Conservation (phyloP, 2,888 invertebrate species). For the Laothoe populi region DNA sequence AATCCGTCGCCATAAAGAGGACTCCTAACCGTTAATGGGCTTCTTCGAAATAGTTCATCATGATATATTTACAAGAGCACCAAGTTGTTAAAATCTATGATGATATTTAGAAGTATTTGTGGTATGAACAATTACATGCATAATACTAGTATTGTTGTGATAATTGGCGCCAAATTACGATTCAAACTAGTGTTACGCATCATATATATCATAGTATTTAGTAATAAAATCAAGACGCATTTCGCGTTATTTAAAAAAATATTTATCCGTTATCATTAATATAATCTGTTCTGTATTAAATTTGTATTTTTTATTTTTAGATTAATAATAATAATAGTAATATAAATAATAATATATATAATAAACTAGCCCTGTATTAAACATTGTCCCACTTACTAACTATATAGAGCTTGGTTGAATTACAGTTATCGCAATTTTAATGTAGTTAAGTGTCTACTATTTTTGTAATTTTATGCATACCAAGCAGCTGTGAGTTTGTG, state of each 20-base stretch:
- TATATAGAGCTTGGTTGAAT: slow-evolving; percentile 1
- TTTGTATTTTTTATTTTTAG: too few relatives aligned
- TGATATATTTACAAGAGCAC: slow-evolving; percentile 26
- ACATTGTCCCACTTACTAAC: too few relatives aligned
- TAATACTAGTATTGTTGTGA: background rate
- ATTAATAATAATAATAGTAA: too few relatives aligned
- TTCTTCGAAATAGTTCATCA: slow-evolving; percentile 45
- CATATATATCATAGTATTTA: too few relatives aligned
- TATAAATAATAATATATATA: too few relatives aligned
- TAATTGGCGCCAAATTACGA: background rate
- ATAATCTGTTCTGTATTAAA: too few relatives aligned
- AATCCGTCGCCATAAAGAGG: slow-evolving; percentile 62
- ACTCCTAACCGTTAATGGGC: slow-evolving; percentile 53
- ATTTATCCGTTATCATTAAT: too few relatives aligned
- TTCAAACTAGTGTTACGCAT: background rate
- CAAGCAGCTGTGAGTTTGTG: background rate
- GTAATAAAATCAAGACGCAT: too few relatives aligned
- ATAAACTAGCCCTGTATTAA: too few relatives aligned
- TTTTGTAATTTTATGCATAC: background rate
- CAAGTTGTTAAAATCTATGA: background rate
- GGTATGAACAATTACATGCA: background rate
- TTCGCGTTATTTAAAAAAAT: too few relatives aligned
- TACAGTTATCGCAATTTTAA: slow-evolving; percentile 20
- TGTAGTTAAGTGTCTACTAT: slow-evolving; percentile 1
- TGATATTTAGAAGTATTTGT: background rate